Evolutionary conservation across 2,113 vertebrate genomes (phyloP).

Genomic region (Gila orcuttii): DNA sequence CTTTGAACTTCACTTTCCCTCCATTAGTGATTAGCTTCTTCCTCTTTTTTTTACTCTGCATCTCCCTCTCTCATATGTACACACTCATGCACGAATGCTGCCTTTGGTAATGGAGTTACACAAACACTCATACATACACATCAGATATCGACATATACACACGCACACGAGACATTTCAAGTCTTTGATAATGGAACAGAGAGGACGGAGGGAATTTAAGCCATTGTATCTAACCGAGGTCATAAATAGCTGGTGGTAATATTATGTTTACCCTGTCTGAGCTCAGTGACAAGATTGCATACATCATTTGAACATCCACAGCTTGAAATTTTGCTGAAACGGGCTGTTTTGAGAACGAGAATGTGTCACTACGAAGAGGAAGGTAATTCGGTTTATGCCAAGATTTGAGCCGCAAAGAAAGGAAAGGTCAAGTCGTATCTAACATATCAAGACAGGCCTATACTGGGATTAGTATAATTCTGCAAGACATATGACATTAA

Average conservation of each 20-base stretch:
- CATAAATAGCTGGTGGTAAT: conserved; percentile 13
- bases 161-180: conserved; percentile 16
- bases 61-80: conserved; percentile 12
- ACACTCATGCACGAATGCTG: conserved; percentile 21
- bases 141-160: neutral
- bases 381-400: conserved; percentile 9
- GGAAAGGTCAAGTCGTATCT: conserved; percentile 22
- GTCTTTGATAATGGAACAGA: conserved; percentile 27
- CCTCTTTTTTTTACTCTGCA: conserved; percentile 1
- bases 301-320: conserved; percentile 3
- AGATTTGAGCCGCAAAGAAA: neutral
- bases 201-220: conserved; percentile 4
- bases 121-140: conserved; percentile 28
- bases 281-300: neutral
- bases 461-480: conserved; percentile 16
- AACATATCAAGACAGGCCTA: conserved; percentile 20
- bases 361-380: neutral
- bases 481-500: conserved; percentile 37
- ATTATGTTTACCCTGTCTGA: neutral
- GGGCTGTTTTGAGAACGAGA: conserved; percentile 6
- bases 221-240: conserved; percentile 1
- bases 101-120: conserved; percentile 38
- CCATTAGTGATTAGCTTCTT: conserved; percentile 40
- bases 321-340: conserved; percentile 25
- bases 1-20: conserved; percentile 46